These are phyloP conservation scores for Lydus trimaculatus DNA, from an alignment of 2,888 invertebrate genomes.

Conservation along the genomic window DNA sequence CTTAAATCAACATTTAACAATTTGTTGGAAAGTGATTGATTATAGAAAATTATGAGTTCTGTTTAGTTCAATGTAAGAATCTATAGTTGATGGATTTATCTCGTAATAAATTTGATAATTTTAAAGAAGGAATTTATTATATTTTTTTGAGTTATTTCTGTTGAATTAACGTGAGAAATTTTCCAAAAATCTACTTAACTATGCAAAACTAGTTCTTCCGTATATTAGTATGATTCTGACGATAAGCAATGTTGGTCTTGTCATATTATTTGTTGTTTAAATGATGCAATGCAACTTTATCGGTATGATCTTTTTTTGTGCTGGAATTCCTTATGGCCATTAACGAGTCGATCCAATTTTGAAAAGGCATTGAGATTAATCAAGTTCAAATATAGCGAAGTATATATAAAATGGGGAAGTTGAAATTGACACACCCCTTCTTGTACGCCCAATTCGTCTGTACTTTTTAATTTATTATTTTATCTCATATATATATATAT, in stretches of 20 bases:
- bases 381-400: constrained; percentile 28
- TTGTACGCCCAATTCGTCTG: constrained; percentile 48
- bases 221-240: constrained; percentile 35
- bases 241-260: constrained; percentile 29
- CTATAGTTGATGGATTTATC: neutral
- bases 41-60: neutral
- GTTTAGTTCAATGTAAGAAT: neutral
- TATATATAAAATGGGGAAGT: constrained; percentile 36
- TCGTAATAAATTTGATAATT: neutral
- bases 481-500: constrained; percentile 55
- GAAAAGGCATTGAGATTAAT: constrained; percentile 24
- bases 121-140: neutral
- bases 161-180: neutral
- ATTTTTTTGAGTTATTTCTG: neutral
- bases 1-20: neutral
- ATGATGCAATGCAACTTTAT: constrained; percentile 15
- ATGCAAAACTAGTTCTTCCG: constrained; percentile 35
- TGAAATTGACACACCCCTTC: constrained; percentile 48
- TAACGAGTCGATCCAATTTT: constrained; percentile 20
- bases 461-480: constrained; percentile 46
- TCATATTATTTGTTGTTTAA: constrained; percentile 17
- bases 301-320: constrained; percentile 1
- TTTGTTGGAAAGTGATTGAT: neutral
- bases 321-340: constrained; percentile 16
- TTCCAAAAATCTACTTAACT: constrained; percentile 32